Evolutionary conservation across 2,113 vertebrate species (phyloP), one percentile per base, ranked within the genome.

Genomic region (Bettongia penicillata): DNA sequence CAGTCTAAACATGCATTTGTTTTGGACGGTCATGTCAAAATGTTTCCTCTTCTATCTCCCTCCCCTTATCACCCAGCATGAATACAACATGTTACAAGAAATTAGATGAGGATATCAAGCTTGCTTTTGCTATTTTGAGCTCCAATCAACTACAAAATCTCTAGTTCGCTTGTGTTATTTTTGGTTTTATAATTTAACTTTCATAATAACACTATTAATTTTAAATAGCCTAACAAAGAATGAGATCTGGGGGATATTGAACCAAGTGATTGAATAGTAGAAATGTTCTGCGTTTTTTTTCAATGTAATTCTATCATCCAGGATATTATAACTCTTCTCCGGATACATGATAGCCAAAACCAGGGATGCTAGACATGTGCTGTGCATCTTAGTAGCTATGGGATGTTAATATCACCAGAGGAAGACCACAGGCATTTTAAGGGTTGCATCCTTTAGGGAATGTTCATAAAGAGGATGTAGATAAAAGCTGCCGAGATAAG

Each of bases 1-100:
- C n/a, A 51, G 3, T 84, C 26, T 95, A 97, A 96, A 95, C 89
- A 84, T 23, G 12, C 16, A 90, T 51, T 91, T 90, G 53, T 50
- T 84, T 93, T 84, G 51, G 91, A 93, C 0, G 50, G 3, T 6
- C 28, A 5, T 90, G 0, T 96, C 61, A 91, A 97, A 96, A 93
- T 91, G 94, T 25, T 94, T 4, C 37, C 9, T 84, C 9, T 91
- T 22, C 1, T 24, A 48, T 91, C 53, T 8, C 90, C 90, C 6
- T 89, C 93, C 3, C 8, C 37, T 52, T 89, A 96, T 49, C 28
- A 90, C 47, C 47, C 10, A 93, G 37, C 96, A 92, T 52, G 4
- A 3, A 89, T 50, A 89, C 14, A 92, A 9, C 48, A 47, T 95
- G 49, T 55, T 94, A 23, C 6, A 77, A 51, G 55, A 92, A 94